These are phyloP conservation scores for Hermaeophaga mercurialis DNA, from an alignment of 2,888 invertebrate genomes.

Conservation along the genomic window DNA sequence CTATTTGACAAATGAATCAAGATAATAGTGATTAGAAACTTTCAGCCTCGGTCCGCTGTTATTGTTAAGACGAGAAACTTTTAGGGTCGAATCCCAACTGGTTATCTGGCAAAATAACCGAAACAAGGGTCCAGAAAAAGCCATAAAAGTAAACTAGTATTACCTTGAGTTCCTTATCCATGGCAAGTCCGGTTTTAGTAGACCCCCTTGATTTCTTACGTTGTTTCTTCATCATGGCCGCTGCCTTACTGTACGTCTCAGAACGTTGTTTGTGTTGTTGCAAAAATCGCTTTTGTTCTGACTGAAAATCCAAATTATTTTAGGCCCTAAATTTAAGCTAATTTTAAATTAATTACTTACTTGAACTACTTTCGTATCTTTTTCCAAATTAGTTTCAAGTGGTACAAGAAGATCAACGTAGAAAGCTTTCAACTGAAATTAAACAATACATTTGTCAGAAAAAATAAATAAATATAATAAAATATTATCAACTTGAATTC, in stretches of 20 bases:
- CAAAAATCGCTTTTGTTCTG: conserved; percentile 90
- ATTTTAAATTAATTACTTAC: conserved; percentile 58
- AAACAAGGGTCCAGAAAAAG: background rate
- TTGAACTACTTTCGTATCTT: conserved; percentile 92
- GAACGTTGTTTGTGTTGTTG: conserved; percentile 92
- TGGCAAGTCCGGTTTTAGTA: conserved; percentile 75
- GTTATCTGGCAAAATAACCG: background rate
- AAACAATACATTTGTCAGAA: too few species aligned
- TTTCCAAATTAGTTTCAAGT: conserved; percentile 90
- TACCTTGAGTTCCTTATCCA: conserved; percentile 91
- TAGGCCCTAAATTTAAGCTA: background rate
- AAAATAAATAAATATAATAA: conserved; percentile 10
- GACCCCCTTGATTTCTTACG: conserved; percentile 83
- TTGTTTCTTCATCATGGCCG: conserved; percentile 89
- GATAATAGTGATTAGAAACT: too few species aligned
- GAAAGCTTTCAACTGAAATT: conserved; percentile 85
- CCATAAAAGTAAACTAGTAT: conserved; percentile 23
- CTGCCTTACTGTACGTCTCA: conserved; percentile 90
- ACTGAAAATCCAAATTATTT: conserved; percentile 60
- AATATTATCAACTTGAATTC: too few species aligned
- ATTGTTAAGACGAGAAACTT: too few species aligned
- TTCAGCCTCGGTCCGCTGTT: too few species aligned
- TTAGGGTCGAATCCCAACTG: background rate
- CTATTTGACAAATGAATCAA: too few species aligned
- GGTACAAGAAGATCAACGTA: conserved; percentile 92